phyloP scores from a whole-genome alignment of 2,888 invertebrate species.

The Vesta saturnalis region DNA sequence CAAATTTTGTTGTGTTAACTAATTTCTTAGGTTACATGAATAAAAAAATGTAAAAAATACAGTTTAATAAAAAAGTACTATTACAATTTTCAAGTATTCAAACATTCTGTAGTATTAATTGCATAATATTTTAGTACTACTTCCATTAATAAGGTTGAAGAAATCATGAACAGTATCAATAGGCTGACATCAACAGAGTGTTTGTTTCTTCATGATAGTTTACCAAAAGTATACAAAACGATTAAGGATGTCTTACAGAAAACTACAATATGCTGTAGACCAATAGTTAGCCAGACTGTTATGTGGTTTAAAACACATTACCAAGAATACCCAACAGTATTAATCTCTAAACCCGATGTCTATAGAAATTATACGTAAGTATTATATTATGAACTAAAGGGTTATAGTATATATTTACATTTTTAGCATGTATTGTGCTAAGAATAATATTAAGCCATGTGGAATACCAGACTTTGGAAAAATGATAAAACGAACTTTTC shows the following conservation, averaged over 20 bases:
- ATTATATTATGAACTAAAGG: too few relatives aligned
- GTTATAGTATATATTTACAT: too few relatives aligned
- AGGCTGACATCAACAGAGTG: not conserved
- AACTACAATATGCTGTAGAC: slow-evolving; percentile 5
- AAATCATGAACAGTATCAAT: not conserved
- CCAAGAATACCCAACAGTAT: not conserved
- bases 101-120: not conserved
- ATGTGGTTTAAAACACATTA: slow-evolving; percentile 15
- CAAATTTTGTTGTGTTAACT: too few relatives aligned
- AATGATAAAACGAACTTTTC: slow-evolving; percentile 11
- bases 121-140: not conserved
- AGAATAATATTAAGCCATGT: slow-evolving; percentile 3
- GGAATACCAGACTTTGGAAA: slow-evolving; percentile 15
- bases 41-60: too few relatives aligned
- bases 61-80: not conserved
- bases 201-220: not conserved
- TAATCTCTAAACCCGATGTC: slow-evolving; percentile 12
- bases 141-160: not conserved
- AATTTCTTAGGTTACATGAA: too few relatives aligned
- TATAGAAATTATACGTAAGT: slow-evolving; percentile 14
- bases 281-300: slow-evolving; percentile 7
- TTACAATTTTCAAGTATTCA: not conserved
- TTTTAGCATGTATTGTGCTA: slow-evolving; percentile 13
- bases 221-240: slow-evolving; percentile 11
- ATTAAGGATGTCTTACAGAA: not conserved